Evolutionary conservation across 2,797 vertebrate species (phyloP), one percentile per base, ranked within the genome.

Genomic region (Hapalemur alaotrensis): DNA sequence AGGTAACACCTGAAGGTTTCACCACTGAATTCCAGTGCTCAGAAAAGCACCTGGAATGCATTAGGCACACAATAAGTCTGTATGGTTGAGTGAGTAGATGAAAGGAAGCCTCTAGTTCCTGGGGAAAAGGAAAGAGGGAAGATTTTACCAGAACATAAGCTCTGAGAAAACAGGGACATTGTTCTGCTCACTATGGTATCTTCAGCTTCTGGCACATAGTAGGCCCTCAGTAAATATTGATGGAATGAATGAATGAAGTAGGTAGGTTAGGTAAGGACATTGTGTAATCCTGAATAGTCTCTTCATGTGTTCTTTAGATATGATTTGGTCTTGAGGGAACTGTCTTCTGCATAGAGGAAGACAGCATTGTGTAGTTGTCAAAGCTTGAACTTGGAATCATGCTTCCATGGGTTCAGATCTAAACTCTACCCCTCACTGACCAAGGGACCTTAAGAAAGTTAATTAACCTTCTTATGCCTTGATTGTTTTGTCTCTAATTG

Each of bases 31-130:
- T 38, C 30, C 70, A 18, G 32, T 7, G 10, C 43, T 65, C 30
- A 15, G 28, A 15, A 25, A 15, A 69, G 35, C 0, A 0, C 30
- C 48, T 28, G 18, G 10, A 54, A 4, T 5, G 4, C 23, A 1
- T 32, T 6, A 7, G 50, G 46, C 43, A 28, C 28, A 5, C 3
- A 20, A 0, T 23, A 14, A 50, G 22, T 14, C 9, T 12, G 50
- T 32, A 25, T 22, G 5, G 32, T 35, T 38, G 38, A 54, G 25
- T 7, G 5, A 23, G 18, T 3, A 23, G 22, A 48, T 1, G 35
- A 35, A 63, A 73, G 41, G 43, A 28, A 57, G 28, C 15, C 28
- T 78, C 17, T 28, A 18, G 41, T 35, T 2, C 23, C 59, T 22
- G n/a, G 8, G 20, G 14, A 46, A 38, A 38, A 43, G 13, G 5